Percentiles rank a stretch among this genome's conserved stretches.
Evolutionary conservation across 2,888 invertebrate species (phyloP).

Genomic region (Volucella inanis): DNA sequence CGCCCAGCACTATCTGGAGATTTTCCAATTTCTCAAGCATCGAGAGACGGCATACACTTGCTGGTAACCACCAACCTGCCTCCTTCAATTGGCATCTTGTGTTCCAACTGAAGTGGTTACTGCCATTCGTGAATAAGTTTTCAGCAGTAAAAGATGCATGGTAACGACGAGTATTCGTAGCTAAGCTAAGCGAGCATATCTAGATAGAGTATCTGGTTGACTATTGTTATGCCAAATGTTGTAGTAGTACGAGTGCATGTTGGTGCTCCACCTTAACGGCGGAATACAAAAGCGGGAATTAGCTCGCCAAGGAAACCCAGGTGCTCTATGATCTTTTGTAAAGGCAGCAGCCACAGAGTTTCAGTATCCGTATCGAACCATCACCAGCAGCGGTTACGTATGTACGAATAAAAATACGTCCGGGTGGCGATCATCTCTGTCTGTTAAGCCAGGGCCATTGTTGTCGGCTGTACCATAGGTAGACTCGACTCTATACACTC

Average conservation of each 20-base stretch:
- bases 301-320: conserved; percentile 55
- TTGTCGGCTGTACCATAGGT: conserved; percentile 21
- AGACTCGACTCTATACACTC: background rate
- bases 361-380: no score
- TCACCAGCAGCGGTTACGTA: no score
- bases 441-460: conserved; percentile 53
- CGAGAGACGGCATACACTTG: conserved; percentile 59
- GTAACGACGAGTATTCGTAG: conserved; percentile 8
- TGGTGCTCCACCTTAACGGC: conserved; percentile 54
- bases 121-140: conserved; percentile 46
- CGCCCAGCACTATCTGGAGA: conserved; percentile 48
- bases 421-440: conserved; percentile 64
- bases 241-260: conserved; percentile 9
- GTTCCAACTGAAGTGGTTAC: no score
- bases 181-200: conserved; percentile 48
- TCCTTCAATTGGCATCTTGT: conserved; percentile 33
- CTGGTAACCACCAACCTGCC: conserved; percentile 49
- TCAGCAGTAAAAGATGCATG: conserved; percentile 51
- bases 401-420: conserved; percentile 24
- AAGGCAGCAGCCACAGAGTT: background rate
- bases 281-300: conserved; percentile 69
- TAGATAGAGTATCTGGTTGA: conserved; percentile 54
- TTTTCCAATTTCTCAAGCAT: conserved; percentile 72
- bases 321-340: conserved; percentile 62
- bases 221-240: conserved; percentile 67